Conservation (phyloP, 2,888 invertebrate species). For the Chelonus formosanus region DNA sequence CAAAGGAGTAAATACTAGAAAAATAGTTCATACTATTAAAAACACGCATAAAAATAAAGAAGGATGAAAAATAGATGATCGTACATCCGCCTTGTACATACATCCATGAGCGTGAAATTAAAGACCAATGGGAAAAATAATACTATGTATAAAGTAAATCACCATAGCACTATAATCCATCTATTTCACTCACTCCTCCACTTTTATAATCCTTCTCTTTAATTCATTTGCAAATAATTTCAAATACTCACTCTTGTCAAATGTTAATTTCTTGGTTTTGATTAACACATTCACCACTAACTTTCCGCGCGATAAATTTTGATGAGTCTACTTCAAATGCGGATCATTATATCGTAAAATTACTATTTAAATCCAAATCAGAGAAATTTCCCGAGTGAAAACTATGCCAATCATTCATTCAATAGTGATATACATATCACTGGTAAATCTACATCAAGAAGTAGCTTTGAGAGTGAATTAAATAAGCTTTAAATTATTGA, state of each 20-base stretch:
- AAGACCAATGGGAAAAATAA: slow-evolving; percentile 45
- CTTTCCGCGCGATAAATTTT: slow-evolving; percentile 20
- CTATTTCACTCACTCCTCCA: background rate
- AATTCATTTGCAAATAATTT: slow-evolving; percentile 3
- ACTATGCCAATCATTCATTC: background rate
- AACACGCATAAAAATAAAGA: slow-evolving; percentile 17
- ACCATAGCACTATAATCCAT: too few relatives aligned
- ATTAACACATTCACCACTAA: slow-evolving; percentile 13
- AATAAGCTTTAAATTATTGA: too few relatives aligned
- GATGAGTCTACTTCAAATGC: slow-evolving; percentile 10
- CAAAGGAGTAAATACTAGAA: background rate
- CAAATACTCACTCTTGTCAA: slow-evolving; percentile 1
- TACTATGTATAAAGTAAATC: too few relatives aligned
- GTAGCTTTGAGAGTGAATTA: too few relatives aligned
- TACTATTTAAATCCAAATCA: slow-evolving; percentile 4
- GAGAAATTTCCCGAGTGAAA: background rate
- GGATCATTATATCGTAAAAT: slow-evolving; percentile 5
- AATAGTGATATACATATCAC: too few relatives aligned
- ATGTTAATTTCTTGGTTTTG: slow-evolving; percentile 8
- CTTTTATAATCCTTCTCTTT: background rate
- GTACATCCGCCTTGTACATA: slow-evolving; percentile 49
- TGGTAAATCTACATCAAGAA: too few relatives aligned
- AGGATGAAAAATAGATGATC: slow-evolving; percentile 39
- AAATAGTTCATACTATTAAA: background rate
- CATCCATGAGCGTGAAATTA: slow-evolving; percentile 56